phyloP scores from a whole-genome alignment of 2,888 invertebrate species.

The Mythimna impura region DNA sequence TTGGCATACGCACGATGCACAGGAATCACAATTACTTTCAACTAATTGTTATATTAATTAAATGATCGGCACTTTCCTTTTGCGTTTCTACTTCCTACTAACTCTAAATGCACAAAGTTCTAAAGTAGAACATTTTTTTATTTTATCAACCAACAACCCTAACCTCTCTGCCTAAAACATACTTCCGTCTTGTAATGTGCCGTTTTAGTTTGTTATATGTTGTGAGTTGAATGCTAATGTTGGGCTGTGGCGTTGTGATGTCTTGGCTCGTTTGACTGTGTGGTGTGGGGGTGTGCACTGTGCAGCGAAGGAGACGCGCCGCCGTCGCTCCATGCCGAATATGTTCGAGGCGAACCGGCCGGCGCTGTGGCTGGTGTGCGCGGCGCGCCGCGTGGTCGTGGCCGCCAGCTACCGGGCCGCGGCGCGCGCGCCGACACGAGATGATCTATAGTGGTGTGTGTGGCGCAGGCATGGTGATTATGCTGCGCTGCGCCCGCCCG shows the following conservation, averaged over 20 bases:
- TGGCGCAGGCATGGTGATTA: slow-evolving; percentile 85
- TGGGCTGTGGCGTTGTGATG: slow-evolving; percentile 42
- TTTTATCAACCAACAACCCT: neutral
- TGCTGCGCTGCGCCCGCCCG: slow-evolving; percentile 80
- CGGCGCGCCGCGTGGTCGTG: slow-evolving; percentile 64
- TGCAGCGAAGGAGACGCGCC: slow-evolving; percentile 74
- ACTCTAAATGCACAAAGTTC: neutral
- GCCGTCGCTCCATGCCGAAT: slow-evolving; percentile 70
- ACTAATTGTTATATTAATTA: neutral
- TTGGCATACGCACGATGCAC: neutral
- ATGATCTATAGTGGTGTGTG: slow-evolving; percentile 76
- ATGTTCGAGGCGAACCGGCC: slow-evolving; percentile 78
- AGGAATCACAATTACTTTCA: neutral
- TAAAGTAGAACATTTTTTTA: neutral
- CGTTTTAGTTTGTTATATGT: slow-evolving; percentile 4
- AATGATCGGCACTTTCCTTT: neutral
- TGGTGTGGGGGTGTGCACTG: slow-evolving; percentile 59
- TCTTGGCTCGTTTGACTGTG: slow-evolving; percentile 62
- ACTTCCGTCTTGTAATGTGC: neutral
- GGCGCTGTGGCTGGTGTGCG: slow-evolving; percentile 79
- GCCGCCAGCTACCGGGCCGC: slow-evolving; percentile 70
- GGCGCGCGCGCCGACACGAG: slow-evolving; percentile 53
- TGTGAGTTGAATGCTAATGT: slow-evolving; percentile 22
- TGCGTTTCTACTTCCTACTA: slow-evolving; percentile 12
- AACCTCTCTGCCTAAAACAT: slow-evolving; percentile 3